These are phyloP conservation scores for Sebastes minor DNA, from an alignment of 2,797 vertebrate species.

Conservation along the genomic window DNA sequence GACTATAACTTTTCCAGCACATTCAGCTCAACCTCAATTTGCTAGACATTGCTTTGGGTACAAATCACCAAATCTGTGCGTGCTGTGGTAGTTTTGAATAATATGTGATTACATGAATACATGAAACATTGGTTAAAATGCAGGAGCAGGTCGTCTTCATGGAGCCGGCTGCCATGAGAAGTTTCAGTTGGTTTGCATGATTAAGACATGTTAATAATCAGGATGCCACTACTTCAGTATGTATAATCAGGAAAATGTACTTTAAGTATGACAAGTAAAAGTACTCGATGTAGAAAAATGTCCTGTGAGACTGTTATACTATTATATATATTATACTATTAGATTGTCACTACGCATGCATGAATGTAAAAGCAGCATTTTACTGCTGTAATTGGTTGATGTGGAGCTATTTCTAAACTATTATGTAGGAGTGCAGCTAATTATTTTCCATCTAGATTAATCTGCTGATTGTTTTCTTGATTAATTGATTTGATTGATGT, in stretches of 20 bases:
- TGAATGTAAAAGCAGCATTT: not conserved
- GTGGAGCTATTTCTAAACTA: not conserved
- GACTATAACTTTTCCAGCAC: not conserved
- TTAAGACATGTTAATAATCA: not conserved
- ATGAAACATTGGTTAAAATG: not conserved
- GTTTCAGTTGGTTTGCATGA: not conserved
- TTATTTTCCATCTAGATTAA: not conserved
- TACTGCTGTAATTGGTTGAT: not conserved
- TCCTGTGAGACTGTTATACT: not conserved
- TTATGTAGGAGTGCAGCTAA: not conserved
- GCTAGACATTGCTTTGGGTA: not conserved
- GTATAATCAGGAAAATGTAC: not conserved
- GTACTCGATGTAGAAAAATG: not conserved
- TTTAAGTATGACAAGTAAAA: no score
- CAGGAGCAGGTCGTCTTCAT: rapidly evolving
- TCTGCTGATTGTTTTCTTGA: not conserved
- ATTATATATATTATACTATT: not conserved
- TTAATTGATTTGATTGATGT: not conserved
- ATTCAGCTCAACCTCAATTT: not conserved
- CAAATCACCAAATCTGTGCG: not conserved
- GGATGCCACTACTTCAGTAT: not conserved
- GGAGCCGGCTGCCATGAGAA: no score
- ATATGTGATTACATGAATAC: not conserved
- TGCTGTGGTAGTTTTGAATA: not conserved
- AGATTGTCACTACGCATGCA: no score